These are phyloP conservation scores for Ctenopoma kingsleyae DNA, from an alignment of 2,797 vertebrate species.

Conservation along the genomic window DNA sequence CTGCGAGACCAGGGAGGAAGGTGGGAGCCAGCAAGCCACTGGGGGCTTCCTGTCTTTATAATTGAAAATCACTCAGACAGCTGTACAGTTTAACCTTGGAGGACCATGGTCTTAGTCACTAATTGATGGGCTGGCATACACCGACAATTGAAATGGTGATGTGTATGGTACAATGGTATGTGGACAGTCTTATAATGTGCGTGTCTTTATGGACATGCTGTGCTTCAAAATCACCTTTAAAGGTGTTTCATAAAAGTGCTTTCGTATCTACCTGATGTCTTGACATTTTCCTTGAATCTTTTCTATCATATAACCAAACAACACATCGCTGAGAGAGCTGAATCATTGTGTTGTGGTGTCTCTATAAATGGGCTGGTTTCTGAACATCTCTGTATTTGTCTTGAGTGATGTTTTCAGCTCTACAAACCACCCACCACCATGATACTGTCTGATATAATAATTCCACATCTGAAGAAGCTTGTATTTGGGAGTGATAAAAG, in stretches of 20 bases:
- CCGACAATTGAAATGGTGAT: constrained; percentile 53
- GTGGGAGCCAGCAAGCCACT: constrained; percentile 60
- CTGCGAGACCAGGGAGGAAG: constrained; percentile 59
- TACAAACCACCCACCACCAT: constrained; percentile 25
- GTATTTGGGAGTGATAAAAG: constrained; percentile 25
- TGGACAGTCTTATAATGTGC: constrained; percentile 30
- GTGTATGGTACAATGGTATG: no score
- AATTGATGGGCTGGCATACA: constrained; percentile 80
- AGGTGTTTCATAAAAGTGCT: constrained; percentile 2
- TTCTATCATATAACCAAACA: constrained; percentile 11
- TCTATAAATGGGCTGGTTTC: constrained; percentile 23
- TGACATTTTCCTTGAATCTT: constrained; percentile 35
- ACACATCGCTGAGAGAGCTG: constrained; percentile 5
- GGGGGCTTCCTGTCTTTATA: constrained; percentile 75
- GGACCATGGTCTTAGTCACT: constrained; percentile 75
- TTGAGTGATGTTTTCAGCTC: constrained; percentile 22
- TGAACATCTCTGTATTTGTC: constrained; percentile 25
- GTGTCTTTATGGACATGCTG: constrained; percentile 25
- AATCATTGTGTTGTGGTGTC: constrained; percentile 35
- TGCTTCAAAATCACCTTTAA: constrained; percentile 1
- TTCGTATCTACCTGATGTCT: background rate
- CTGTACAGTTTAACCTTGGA: constrained; percentile 87
- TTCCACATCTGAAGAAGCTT: constrained; percentile 23
- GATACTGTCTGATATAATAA: constrained; percentile 24
- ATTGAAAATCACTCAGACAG: constrained; percentile 87